phyloP scores from a whole-genome alignment of 92 coral and sea anemone genomes.

The Parazoanthus swiftii region DNA sequence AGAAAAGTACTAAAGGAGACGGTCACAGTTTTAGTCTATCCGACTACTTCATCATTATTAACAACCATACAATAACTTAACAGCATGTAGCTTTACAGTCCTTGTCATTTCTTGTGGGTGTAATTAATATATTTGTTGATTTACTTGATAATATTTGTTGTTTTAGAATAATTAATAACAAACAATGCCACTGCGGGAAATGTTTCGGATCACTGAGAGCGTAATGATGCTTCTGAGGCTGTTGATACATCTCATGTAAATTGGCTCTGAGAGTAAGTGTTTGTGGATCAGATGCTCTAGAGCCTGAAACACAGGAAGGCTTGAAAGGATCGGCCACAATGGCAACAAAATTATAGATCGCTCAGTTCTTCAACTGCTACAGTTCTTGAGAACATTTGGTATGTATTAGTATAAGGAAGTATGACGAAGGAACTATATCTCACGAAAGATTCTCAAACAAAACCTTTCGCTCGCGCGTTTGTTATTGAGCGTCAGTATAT shows the following conservation, averaged over 20 bases:
- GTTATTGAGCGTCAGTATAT: neutral
- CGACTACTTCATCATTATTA: neutral
- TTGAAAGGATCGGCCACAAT: neutral
- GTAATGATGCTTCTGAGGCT: neutral
- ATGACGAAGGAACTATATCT: neutral
- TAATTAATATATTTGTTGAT: neutral
- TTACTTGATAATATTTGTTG: neutral
- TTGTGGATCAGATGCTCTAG: neutral
- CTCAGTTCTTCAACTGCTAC: neutral
- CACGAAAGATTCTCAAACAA: neutral
- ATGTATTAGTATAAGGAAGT: neutral
- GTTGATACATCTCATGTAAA: neutral
- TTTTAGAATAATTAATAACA: neutral
- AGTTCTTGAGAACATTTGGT: neutral
- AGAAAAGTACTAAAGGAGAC: neutral
- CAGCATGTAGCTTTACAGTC: neutral
- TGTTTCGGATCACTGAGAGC: conserved; percentile 2
- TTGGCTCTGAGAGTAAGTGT: conserved; percentile 1
- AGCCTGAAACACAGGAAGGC: neutral
- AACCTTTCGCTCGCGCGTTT: neutral
- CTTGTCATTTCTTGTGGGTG: neutral
- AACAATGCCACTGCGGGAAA: neutral
- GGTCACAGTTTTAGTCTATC: neutral
- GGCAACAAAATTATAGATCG: neutral
- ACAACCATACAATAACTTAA: neutral